Base-by-base conservation (phyloP, 1,140 invertebrate species). In the Homalodisca vitripennis region DNA sequence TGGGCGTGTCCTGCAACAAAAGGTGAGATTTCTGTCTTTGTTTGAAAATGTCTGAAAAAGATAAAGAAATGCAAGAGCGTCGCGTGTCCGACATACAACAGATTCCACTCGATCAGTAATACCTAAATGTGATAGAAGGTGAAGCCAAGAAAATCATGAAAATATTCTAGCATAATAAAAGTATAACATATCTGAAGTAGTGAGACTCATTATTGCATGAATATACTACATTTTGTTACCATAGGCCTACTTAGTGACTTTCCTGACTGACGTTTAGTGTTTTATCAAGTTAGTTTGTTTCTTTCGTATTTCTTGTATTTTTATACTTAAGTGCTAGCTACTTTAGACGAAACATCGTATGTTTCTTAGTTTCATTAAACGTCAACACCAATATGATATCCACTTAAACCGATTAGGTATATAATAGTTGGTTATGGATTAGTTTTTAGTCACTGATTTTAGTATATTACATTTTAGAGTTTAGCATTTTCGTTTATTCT, bases 321-420 rank as follows among this genome's bases (percentile, higher is more conserved):
- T 51, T 51, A 51, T 51, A 51, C 48, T 51, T 51, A 51, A 14
- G 22, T 51, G 48, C 22, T 51, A 51, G 48, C 48, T 51, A 22
- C 22, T 51, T 51, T 51, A 51, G 48, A 51, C 22, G 14, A 51
- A 14, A 51, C 17, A 6, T 51, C 17, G 48, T 51, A n/a, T n/a
- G 48, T 51, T 51, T 20, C 48, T 51, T 51, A 51, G 48, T 51
- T 51, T 51, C 17, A 51, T 51, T 51, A 51, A 51, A 51, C 22
- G 22, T 51, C 22, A 51, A 51, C 48, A 51, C 48, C 48, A 51
- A 51, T 51, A 22, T 20, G 3, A n/a, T 20, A 51, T n/a, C n/a
- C 22, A 51, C 22, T 51, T 20, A 41, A 6, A 41, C 22, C 3
- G 3, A 20, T 51, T 51, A 51, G 3, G 48, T 51, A 51, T 51